Conservation (phyloP, 2,888 invertebrate genomes). For the Hirtodrosophila histrioides region DNA sequence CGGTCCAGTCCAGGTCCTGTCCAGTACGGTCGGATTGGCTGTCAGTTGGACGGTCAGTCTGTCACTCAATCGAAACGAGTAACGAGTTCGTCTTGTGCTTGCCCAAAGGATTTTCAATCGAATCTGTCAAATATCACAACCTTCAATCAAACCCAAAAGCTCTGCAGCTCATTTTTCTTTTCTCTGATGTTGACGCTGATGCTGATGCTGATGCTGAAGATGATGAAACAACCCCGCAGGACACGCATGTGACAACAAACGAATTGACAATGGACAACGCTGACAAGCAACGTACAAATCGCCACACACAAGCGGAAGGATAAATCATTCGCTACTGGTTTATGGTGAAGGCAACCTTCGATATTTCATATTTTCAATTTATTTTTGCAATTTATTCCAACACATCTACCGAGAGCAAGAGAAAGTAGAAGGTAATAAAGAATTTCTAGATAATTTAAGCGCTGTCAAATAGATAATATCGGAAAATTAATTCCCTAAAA, state of each 20-base stretch:
- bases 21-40: constrained; percentile 53
- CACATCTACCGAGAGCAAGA: constrained; percentile 25
- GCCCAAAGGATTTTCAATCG: constrained; percentile 81
- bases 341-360: constrained; percentile 40
- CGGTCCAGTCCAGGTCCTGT: constrained; percentile 29
- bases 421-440: constrained; percentile 14
- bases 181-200: constrained; percentile 27
- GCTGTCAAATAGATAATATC: constrained; percentile 28
- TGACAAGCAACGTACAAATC: constrained; percentile 60
- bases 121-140: constrained; percentile 83
- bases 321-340: constrained; percentile 62
- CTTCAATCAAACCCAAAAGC: constrained; percentile 81
- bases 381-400: constrained; percentile 70
- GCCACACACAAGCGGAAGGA: constrained; percentile 49
- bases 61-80: constrained; percentile 63
- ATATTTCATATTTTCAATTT: constrained; percentile 75
- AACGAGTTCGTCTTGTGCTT: constrained; percentile 53
- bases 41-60: constrained; percentile 64
- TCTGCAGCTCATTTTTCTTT: constrained; percentile 71
- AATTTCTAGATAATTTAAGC: constrained; percentile 1
- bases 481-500: background rate
- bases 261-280: constrained; percentile 62
- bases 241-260: constrained; percentile 64
- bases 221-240: constrained; percentile 68
- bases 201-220: constrained; percentile 40